phyloP scores from a whole-genome alignment of 1,140 invertebrate genomes.

The Ericerus pela region DNA sequence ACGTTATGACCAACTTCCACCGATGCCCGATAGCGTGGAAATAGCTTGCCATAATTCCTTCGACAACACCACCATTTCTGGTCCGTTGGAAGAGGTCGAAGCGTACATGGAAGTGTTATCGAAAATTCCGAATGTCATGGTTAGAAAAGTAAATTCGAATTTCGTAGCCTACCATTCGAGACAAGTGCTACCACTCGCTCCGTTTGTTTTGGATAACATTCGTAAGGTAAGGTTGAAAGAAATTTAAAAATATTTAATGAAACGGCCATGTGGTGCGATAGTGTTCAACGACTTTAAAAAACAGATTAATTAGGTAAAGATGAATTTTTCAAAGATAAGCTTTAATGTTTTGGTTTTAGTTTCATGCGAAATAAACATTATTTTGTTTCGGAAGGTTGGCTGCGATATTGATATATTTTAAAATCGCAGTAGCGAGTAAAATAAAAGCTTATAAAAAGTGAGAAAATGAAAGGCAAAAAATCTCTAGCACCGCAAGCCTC shows the following conservation, averaged over 20 bases:
- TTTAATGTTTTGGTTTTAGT: too few relatives aligned
- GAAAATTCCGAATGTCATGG: conserved; percentile 53
- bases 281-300: too few relatives aligned
- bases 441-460: too few relatives aligned
- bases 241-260: not conserved
- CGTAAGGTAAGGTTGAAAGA: conserved; percentile 26
- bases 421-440: too few relatives aligned
- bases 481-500: too few relatives aligned
- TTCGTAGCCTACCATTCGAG: conserved; percentile 60
- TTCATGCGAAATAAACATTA: too few relatives aligned
- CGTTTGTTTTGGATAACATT: conserved; percentile 51
- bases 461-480: too few relatives aligned
- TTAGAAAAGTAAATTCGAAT: conserved; percentile 46
- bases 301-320: too few relatives aligned
- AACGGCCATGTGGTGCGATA: too few relatives aligned
- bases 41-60: conserved; percentile 53
- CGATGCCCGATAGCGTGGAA: conserved; percentile 44
- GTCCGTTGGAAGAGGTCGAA: conserved; percentile 37
- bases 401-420: too few relatives aligned
- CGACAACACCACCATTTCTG: conserved; percentile 52
- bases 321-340: too few relatives aligned
- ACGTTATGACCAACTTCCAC: conserved; percentile 33
- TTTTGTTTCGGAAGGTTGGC: too few relatives aligned
- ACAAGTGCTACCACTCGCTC: conserved; percentile 51
- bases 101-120: conserved; percentile 33